These are phyloP conservation scores for Apostichopus parvimensis DNA, from an alignment of 35 echinoderm and acorn worm genomes.

Conservation along the genomic window DNA sequence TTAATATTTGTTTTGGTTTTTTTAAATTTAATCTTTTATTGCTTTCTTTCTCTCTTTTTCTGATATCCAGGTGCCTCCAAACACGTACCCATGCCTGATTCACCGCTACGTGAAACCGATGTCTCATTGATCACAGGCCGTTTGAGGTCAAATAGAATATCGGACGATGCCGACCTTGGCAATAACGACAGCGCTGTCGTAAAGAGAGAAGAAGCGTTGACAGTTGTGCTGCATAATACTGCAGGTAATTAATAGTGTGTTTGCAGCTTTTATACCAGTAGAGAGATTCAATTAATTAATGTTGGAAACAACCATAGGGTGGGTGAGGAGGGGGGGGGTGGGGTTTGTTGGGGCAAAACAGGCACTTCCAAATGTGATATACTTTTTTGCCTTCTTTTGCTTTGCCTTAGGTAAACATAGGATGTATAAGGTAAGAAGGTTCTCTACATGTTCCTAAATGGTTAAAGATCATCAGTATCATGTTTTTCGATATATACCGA, in stretches of 20 bases:
- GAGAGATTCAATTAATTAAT: too few species aligned
- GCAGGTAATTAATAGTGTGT: conserved; percentile 51
- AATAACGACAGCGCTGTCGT: conserved; percentile 50
- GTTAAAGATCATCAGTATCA: too few species aligned
- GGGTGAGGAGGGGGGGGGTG: too few species aligned
- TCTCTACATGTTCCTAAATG: too few species aligned
- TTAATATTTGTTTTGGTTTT: neutral
- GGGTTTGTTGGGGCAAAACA: too few species aligned
- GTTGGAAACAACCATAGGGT: too few species aligned
- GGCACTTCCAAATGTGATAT: too few species aligned
- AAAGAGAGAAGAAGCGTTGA: conserved; percentile 60
- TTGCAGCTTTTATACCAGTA: too few species aligned
- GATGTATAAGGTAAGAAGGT: too few species aligned
- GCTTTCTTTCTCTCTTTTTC: neutral
- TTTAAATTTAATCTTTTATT: neutral
- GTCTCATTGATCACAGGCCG: conserved; percentile 80
- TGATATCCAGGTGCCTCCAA: conserved; percentile 60
- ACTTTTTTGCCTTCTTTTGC: too few species aligned
- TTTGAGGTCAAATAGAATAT: conserved; percentile 52
- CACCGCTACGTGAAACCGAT: conserved; percentile 49
- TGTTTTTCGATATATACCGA: too few species aligned
- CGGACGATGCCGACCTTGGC: conserved; percentile 36
- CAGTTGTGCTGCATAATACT: conserved; percentile 60
- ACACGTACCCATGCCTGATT: conserved; percentile 61
- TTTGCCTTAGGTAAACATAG: too few species aligned